Percentiles rank a stretch among this genome's conserved stretches.
Evolutionary conservation across 2,888 invertebrate species (phyloP).

Genomic region (Lasioglossum pauxillum): DNA sequence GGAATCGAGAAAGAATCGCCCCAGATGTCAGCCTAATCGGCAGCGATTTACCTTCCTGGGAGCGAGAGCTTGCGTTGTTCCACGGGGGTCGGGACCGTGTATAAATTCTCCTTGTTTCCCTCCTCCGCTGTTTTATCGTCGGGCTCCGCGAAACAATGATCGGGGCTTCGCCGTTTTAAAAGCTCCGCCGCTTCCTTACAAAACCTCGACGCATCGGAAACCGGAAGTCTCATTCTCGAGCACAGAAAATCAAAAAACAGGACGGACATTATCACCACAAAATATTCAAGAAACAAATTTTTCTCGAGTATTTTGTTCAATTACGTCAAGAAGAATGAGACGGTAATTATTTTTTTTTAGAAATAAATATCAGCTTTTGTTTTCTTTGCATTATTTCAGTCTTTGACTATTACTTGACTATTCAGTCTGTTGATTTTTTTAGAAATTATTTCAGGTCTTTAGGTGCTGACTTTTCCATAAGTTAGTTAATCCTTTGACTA

Average conservation of each 20-base stretch:
- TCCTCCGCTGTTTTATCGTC: conserved; percentile 36
- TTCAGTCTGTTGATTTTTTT: too few relatives aligned
- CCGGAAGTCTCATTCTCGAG: background rate
- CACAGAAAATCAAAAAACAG: background rate
- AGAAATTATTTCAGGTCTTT: too few relatives aligned
- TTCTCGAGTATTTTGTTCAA: background rate
- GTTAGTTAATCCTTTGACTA: too few relatives aligned
- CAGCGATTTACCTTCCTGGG: conserved; percentile 51
- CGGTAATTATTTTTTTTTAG: background rate
- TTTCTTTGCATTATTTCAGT: too few relatives aligned
- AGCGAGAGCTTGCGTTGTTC: conserved; percentile 31
- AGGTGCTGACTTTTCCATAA: too few relatives aligned
- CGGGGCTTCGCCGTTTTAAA: conserved; percentile 56
- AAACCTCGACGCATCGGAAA: background rate
- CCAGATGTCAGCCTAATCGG: conserved; percentile 63
- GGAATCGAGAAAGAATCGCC: conserved; percentile 53
- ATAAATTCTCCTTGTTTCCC: conserved; percentile 28
- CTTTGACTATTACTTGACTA: too few relatives aligned
- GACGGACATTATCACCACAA: background rate
- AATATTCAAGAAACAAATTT: too few relatives aligned
- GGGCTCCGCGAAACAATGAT: conserved; percentile 56
- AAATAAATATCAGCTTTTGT: background rate
- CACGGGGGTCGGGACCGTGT: background rate
- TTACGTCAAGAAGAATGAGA: background rate
- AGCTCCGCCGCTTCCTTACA: conserved; percentile 43